A percentile compares a stretch with the other conserved stretches of the same genome.
Evolutionary conservation across 1,140 invertebrate species (phyloP).

Genomic region (Belonocnema kinseyi): DNA sequence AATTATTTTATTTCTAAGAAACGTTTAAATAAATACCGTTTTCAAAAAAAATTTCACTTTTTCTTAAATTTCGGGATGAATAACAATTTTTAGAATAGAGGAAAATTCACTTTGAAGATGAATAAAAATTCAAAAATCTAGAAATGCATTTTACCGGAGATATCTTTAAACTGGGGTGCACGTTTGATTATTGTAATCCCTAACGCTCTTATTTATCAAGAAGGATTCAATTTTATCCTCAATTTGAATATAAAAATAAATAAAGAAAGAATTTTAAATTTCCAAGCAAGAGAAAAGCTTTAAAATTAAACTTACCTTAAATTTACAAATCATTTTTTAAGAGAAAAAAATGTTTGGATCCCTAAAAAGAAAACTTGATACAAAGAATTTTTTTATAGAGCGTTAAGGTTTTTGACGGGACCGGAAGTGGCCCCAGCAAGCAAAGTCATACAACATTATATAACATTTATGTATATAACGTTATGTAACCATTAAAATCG

Average conservation of each 20-base stretch:
- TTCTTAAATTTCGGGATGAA: constrained; percentile 38
- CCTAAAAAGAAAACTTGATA: not conserved
- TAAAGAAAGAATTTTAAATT: not conserved
- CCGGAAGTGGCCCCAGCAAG: not conserved
- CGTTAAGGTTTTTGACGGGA: constrained; percentile 12
- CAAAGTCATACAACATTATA: constrained; percentile 26
- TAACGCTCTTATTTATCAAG: not conserved
- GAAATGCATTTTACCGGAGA: not conserved
- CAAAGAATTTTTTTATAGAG: not conserved
- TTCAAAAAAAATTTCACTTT: too few species aligned
- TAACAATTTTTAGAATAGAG: constrained; percentile 32
- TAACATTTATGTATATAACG: constrained; percentile 28
- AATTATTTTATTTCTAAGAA: too few species aligned
- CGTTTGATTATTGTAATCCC: constrained; percentile 20
- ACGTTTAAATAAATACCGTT: too few species aligned
- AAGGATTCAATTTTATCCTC: not conserved
- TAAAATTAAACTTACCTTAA: too few species aligned
- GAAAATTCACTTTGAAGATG: too few species aligned
- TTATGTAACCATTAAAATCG: constrained; percentile 12
- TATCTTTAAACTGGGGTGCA: not conserved
- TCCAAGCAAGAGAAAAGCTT: too few species aligned
- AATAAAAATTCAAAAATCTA: not conserved
- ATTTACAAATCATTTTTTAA: not conserved
- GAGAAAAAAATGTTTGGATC: not conserved
- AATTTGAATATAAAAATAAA: not conserved